Evolutionary conservation across 2,888 invertebrate genomes (phyloP).

Genomic region (Eupithecia subumbrata): DNA sequence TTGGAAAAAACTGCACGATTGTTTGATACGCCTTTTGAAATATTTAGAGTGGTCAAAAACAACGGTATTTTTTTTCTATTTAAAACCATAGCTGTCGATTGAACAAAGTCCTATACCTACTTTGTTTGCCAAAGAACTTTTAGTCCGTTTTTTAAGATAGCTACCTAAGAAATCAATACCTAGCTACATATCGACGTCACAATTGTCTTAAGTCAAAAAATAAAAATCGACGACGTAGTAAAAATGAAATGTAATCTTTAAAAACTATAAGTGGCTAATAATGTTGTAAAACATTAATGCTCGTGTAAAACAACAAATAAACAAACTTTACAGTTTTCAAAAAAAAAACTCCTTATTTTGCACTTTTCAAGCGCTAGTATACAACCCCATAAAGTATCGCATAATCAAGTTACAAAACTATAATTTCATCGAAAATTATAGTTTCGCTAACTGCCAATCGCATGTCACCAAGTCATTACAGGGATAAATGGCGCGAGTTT

Average conservation of each 20-base stretch:
- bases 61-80: not conserved
- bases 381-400: constrained; percentile 10
- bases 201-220: not conserved
- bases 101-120: too few relatives aligned
- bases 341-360: not conserved
- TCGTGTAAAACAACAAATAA: not conserved
- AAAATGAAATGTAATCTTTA: not conserved
- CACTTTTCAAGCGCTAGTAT: not conserved
- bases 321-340: not conserved
- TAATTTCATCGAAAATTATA: constrained; percentile 32
- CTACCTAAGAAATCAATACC: not conserved
- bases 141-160: not conserved
- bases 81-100: not conserved
- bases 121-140: too few relatives aligned
- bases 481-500: constrained; percentile 42
- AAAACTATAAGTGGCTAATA: not conserved
- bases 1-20: constrained; percentile 38
- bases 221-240: not conserved
- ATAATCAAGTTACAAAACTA: constrained; percentile 25
- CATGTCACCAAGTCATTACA: constrained; percentile 56
- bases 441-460: constrained; percentile 42
- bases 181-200: not conserved
- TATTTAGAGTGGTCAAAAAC: not conserved
- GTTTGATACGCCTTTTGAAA: not conserved
- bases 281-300: not conserved